These are phyloP conservation scores for Nibea coibor DNA, from an alignment of 2,113 vertebrate genomes.

Conservation along the genomic window DNA sequence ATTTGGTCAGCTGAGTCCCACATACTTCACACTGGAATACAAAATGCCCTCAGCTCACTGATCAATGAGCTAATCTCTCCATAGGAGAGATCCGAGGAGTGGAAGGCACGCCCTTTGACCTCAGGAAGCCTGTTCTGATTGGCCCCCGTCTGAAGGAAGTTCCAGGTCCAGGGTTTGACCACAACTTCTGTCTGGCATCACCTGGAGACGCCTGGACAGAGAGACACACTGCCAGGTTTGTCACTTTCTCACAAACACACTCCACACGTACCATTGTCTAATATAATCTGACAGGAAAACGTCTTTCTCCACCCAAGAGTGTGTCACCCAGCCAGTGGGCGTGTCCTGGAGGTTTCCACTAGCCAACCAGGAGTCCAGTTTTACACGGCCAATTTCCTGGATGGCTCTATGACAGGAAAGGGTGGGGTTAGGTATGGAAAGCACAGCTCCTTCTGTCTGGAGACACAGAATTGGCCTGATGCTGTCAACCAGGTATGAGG, in stretches of 20 bases:
- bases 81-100: constrained; percentile 89
- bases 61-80: background rate
- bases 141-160: constrained; percentile 87
- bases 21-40: too few species aligned
- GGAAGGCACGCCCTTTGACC: constrained; percentile 89
- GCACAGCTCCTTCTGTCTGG: constrained; percentile 93
- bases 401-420: constrained; percentile 90
- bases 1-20: too few species aligned
- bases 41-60: background rate
- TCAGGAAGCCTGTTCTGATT: constrained; percentile 86
- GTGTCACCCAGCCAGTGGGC: constrained; percentile 85
- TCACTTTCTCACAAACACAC: background rate
- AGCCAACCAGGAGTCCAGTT: constrained; percentile 95
- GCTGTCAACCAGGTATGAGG: constrained; percentile 90
- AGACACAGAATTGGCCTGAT: constrained; percentile 96
- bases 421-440: constrained; percentile 83
- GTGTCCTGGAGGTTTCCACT: constrained; percentile 89
- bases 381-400: constrained; percentile 95
- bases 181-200: constrained; percentile 92
- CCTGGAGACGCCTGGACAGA: constrained; percentile 70
- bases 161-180: constrained; percentile 89
- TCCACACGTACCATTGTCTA: background rate
- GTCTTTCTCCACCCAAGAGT: constrained; percentile 81
- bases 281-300: background rate
- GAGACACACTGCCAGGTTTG: constrained; percentile 86